A percentile compares a stretch with the other conserved stretches of the same genome.
Evolutionary conservation across 2,113 vertebrate genomes (phyloP).

Genomic region (Otolemur garnettii): DNA sequence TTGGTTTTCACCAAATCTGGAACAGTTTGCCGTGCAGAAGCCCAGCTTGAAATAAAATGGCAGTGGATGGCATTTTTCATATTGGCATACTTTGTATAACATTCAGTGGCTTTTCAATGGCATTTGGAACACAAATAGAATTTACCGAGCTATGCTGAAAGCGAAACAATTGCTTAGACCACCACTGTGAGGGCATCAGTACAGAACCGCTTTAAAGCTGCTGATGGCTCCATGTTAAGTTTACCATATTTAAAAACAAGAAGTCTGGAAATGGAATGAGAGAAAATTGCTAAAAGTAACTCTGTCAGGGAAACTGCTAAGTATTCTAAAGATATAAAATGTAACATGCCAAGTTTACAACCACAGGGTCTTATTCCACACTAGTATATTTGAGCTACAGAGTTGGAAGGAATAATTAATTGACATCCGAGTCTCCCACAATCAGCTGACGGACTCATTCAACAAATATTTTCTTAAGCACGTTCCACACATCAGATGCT

Average conservation of each 20-base stretch:
- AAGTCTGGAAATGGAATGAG: not conserved
- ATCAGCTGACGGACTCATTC: not conserved
- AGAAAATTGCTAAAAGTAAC: not conserved
- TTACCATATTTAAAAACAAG: not conserved
- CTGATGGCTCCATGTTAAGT: conserved; percentile 4
- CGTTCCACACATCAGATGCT: not conserved
- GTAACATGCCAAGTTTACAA: not conserved
- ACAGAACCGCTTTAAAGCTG: not conserved
- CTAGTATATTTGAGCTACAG: not conserved
- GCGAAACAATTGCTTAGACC: conserved; percentile 31
- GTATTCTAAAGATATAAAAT: conserved; percentile 21
- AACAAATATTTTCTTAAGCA: not conserved
- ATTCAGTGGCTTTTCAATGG: conserved; percentile 67
- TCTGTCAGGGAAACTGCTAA: not conserved
- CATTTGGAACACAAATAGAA: conserved; percentile 61
- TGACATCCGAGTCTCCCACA: not conserved
- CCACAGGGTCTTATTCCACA: not conserved
- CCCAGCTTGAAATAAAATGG: conserved; percentile 65
- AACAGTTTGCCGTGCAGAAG: conserved; percentile 50
- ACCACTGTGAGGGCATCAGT: not conserved
- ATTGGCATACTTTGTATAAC: conserved; percentile 52
- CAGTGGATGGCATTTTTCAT: conserved; percentile 67
- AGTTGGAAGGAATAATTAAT: not conserved
- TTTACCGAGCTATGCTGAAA: conserved; percentile 18
- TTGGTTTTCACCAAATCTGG: conserved; percentile 64